Base-by-base conservation (phyloP, 1,140 invertebrate genomes). In the Papilio xuthus region DNA sequence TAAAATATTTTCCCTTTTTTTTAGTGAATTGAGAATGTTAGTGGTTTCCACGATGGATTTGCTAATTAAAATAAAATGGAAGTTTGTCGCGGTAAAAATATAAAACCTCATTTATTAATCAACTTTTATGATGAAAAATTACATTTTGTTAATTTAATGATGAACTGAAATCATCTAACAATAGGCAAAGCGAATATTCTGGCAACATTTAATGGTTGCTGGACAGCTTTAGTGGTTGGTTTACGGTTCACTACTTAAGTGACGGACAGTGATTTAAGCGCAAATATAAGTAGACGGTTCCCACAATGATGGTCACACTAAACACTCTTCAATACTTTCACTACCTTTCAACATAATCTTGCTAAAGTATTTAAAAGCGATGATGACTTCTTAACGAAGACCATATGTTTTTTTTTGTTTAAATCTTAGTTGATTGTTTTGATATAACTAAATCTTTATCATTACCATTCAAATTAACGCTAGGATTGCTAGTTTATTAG, bases 171-270 rank as follows among this genome's bases (percentile, higher is more conserved):
- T 15, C 18, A 32, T 28, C 23, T 15, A 67, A 28, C 15, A 67
- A 23, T 73, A 26, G 20, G 42, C 42, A 73, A 73, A 73, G 32
- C 18, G 15, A 53, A 56, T 7, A 53, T 9, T 32, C 32, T 75
- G 28, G 32, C 73, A 75, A 53, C 32, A 75, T 50, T 28, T 20
- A 56, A 76, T 44, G 41, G 20, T 73, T 8, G 37, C 23, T 73
- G 60, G 80, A 63, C 60, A 78, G 78, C 80, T 81, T 83, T 82
- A 83, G 82, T 74, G 53, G 79, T 79, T 80, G 82, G 81, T 84
- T 85, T 88, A 84, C 83, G 83, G 78, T 82, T 83, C 75, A 82
- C 78, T 78, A 79, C 80, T 80, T 84, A 86, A 84, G 81, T 86
- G 80, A 84, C 81, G 77, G 77, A 78, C 76, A 79, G 80, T 83